Evolutionary conservation across 2,888 invertebrate genomes (phyloP), one percentile per base, ranked within the genome.

Genomic region (Heteropelma amictum): DNA sequence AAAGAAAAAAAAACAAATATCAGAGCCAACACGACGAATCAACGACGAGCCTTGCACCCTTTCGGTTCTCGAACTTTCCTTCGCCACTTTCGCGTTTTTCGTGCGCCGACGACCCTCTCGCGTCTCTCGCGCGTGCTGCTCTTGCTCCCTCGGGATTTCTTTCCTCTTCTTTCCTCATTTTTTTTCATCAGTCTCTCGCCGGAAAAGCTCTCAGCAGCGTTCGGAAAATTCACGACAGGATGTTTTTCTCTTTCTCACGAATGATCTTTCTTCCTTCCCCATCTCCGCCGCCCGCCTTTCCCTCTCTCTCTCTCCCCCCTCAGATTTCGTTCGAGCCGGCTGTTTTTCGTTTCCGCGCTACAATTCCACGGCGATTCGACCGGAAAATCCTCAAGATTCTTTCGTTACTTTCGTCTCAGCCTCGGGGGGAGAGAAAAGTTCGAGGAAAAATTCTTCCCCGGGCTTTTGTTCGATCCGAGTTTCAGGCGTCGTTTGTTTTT

Each of bases 241-340:
- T 12, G 8, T 51, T 14, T 6, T 51, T 35, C 23, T 61, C 63
- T 33, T 47, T 58, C 58, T 58, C 68, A 42, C 26, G 33, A 23
- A 40, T 28, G 8, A 10, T 42, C 7, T 5, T 3, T 3, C 0
- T 5, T 12, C 35, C n/a, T 33, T 35, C 17, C 42, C 54, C 54
- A 49, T 60, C 65, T 28, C 26, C 38, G 35, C 60, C 35, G 49
- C 19, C 17, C 40, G 8, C 38, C 38, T 40, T 30, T 61, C 12
- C 63, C 30, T 60, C 63, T 74, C 64, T 73, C 70, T 64, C 28
- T 61, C 35, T 58, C 71, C 38, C 38, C 58, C 47, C 14, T 33
- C 49, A 65, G 45, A 28, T 54, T 49, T 10, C n/a, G 1, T 8
- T 35, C 30, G 7, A 30, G 6, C 2, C 6, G 7, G 30, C 30